phyloP scores from a whole-genome alignment of 2,888 invertebrate species.

The Aporophyla nigra region DNA sequence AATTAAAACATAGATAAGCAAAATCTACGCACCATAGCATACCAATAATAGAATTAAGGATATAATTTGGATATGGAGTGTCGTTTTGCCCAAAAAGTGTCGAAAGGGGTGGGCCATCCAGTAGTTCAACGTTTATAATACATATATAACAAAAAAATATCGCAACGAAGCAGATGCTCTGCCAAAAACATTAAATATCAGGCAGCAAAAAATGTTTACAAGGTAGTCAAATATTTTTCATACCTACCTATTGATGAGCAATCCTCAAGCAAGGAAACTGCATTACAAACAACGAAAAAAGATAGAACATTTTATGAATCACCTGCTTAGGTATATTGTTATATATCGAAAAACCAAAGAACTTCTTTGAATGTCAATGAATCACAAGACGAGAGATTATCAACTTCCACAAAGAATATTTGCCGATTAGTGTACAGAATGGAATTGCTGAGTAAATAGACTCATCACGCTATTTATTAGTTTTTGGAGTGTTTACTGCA shows the following conservation, averaged over 20 bases:
- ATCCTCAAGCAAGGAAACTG: slow-evolving; percentile 21
- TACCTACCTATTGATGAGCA: slow-evolving; percentile 10
- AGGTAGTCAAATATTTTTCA: neutral
- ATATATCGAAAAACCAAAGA: slow-evolving; percentile 29
- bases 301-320: slow-evolving; percentile 38
- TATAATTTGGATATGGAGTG: no score
- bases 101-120: no score
- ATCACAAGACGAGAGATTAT: slow-evolving; percentile 42
- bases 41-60: no score
- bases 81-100: no score
- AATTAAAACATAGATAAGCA: neutral
- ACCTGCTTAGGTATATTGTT: slow-evolving; percentile 16
- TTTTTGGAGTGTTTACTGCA: slow-evolving; percentile 7
- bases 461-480: slow-evolving; percentile 1
- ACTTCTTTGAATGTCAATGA: slow-evolving; percentile 46
- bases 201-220: neutral
- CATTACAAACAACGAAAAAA: slow-evolving; percentile 28
- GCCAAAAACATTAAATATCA: neutral
- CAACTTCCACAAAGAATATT: slow-evolving; percentile 27
- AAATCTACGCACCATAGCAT: no score
- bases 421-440: slow-evolving; percentile 18
- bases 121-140: neutral
- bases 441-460: slow-evolving; percentile 21
- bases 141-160: neutral
- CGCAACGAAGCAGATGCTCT: neutral